Base-by-base conservation (phyloP, 2,888 invertebrate genomes). In the Homarus gammarus region DNA sequence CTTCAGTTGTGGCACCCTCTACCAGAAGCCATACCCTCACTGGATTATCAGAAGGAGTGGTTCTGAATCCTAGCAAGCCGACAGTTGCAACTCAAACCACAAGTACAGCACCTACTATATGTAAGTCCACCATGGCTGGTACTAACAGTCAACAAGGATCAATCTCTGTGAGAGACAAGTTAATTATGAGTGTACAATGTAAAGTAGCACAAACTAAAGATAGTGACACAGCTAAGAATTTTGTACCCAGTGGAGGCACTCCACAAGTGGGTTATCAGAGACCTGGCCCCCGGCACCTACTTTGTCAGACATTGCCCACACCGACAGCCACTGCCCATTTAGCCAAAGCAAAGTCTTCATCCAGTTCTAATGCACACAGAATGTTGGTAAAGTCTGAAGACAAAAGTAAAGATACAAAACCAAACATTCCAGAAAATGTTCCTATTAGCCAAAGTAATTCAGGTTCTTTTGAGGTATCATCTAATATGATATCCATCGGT, bases 231-330 rank as follows among this genome's bases (percentile, higher is more conserved):
- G 83, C 22, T 6, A 86, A 79, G 77, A 75, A 64, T 38, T n/a
- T 56, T 75, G 27, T 38, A 27, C 38, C 38, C 40, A 84, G 56
- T 68, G n/a, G n/a, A n/a, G 77, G 31, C 51, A 31, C 72, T 44
- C 15, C 51, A 31, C 78, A 78, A 18, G 33, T 51, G 12, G 77
- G 75, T 22, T 83, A 83, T 33, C 87, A 88, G 68, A 75, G 83
- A 40, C 75, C 87, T 68, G 83, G 87, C n/a, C 44, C 72, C 33
- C 64, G 91, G 27, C 91, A 92, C 73, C 81, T 92, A 12, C 82
- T 92, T 12, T 92, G 91, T 64, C 91, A 92, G 44, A 83, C 90
- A 8, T n/a, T 89, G 18, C 91, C 91, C 33, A 84, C 87, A 36
- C 87, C 84, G 22, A 86, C 85, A 31, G 91, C 91, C 68, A 89